A percentile compares a stretch with the other conserved stretches of the same genome.
Conservation (phyloP, 2,797 vertebrate genomes). For the Remorina albescens region DNA sequence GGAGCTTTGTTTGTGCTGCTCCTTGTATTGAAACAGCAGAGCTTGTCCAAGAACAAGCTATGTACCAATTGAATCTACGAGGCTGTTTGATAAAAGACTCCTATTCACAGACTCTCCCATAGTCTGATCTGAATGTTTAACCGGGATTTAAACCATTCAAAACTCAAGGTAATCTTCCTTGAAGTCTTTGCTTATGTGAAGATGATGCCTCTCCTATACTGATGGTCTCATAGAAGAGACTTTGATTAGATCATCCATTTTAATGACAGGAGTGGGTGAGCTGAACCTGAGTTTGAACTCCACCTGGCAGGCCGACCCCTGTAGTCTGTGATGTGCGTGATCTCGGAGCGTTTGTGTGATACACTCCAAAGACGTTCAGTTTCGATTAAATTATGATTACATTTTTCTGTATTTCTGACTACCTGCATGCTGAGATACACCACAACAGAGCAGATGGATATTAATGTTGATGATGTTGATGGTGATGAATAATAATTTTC, state of each 20-base stretch:
- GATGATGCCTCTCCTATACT: neutral
- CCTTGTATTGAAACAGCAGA: neutral
- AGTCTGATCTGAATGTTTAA: neutral
- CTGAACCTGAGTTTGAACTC: neutral
- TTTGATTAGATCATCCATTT: constrained; percentile 4
- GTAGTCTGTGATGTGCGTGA: neutral
- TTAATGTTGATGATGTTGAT: constrained; percentile 17
- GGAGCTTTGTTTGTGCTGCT: neutral
- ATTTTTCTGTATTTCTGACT: constrained; percentile 7
- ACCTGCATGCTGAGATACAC: neutral
- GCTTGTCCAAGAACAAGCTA: neutral
- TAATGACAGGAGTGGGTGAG: neutral
- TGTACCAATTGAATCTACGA: neutral
- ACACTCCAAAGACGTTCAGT: neutral
- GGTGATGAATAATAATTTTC: neutral
- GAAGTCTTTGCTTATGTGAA: neutral
- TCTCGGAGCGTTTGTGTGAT: neutral
- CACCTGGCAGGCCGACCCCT: neutral
- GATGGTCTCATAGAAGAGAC: neutral
- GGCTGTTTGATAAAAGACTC: neutral
- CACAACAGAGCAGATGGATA: neutral
- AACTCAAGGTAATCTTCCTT: neutral
- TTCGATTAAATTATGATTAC: neutral
- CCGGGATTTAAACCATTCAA: neutral
- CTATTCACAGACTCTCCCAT: neutral